phyloP scores from a whole-genome alignment of 2,888 invertebrate genomes.

The Tinea pellionella region DNA sequence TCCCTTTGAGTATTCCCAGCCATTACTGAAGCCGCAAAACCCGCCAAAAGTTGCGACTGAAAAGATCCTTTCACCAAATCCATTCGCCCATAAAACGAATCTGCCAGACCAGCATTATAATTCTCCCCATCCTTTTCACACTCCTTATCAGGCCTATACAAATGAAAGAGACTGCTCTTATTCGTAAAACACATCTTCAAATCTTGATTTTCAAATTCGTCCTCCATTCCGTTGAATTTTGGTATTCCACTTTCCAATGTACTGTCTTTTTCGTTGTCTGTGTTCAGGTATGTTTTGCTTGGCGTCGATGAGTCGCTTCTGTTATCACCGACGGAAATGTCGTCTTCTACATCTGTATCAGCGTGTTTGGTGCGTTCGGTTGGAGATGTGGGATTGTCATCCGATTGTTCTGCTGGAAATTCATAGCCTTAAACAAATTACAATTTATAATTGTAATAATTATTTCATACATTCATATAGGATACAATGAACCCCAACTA shows the following conservation, averaged over 20 bases:
- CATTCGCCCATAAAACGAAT: constrained; percentile 46
- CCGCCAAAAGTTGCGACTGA: constrained; percentile 54
- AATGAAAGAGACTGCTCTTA: constrained; percentile 49
- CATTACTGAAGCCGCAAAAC: constrained; percentile 54
- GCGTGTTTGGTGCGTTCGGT: constrained; percentile 36
- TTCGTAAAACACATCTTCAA: constrained; percentile 37
- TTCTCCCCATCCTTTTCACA: constrained; percentile 37
- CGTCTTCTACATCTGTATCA: constrained; percentile 47
- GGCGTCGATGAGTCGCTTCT: constrained; percentile 52
- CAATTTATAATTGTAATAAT: not conserved
- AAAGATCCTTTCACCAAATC: constrained; percentile 53
- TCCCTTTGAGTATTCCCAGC: constrained; percentile 51
- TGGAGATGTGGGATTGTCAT: constrained; percentile 28
- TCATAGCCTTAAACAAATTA: constrained; percentile 30
- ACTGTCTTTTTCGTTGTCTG: constrained; percentile 37
- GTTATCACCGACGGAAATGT: constrained; percentile 58
- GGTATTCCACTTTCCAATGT: constrained; percentile 36
- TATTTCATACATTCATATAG: too few species aligned
- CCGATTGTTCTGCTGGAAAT: not conserved
- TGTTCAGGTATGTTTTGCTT: constrained; percentile 23
- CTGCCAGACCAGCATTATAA: constrained; percentile 20
- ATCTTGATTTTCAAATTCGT: constrained; percentile 13
- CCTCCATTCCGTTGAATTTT: constrained; percentile 45
- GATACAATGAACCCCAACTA: too few species aligned
- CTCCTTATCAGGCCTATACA: constrained; percentile 47